These are phyloP conservation scores for Spea hammondii DNA, from an alignment of 2,797 vertebrate species.

Conservation along the genomic window DNA sequence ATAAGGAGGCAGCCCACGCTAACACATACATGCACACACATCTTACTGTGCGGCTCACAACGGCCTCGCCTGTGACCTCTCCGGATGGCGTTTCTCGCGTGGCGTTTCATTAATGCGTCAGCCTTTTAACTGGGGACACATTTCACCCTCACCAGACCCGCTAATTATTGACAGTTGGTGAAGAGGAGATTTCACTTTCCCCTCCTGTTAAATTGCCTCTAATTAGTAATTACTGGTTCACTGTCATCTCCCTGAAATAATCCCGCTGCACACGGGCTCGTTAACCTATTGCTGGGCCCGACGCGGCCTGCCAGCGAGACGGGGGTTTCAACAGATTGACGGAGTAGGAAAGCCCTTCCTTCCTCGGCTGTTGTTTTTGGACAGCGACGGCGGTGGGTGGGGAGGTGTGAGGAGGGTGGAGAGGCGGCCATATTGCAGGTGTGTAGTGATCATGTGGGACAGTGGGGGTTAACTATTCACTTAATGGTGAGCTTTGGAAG, in stretches of 20 bases:
- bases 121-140: slow-evolving; percentile 76
- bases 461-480: too few relatives aligned
- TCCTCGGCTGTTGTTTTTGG: background rate
- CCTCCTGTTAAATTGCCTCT: slow-evolving; percentile 83
- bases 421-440: too few relatives aligned
- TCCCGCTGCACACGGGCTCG: slow-evolving; percentile 72
- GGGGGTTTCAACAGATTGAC: slow-evolving; percentile 77
- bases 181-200: slow-evolving; percentile 81
- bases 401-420: slow-evolving; percentile 16
- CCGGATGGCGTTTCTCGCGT: slow-evolving; percentile 55
- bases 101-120: slow-evolving; percentile 65
- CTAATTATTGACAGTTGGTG: slow-evolving; percentile 85
- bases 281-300: slow-evolving; percentile 78
- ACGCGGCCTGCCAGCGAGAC: slow-evolving; percentile 74
- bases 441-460: too few relatives aligned
- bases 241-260: slow-evolving; percentile 74
- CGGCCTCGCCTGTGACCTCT: slow-evolving; percentile 49
- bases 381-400: slow-evolving; percentile 30
- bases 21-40: too few relatives aligned
- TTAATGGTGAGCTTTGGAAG: too few relatives aligned
- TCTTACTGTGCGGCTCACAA: slow-evolving; percentile 27
- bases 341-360: background rate
- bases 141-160: slow-evolving; percentile 77
- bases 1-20: too few relatives aligned
- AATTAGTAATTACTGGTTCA: slow-evolving; percentile 78